These are phyloP conservation scores for Vandiemenella viatica DNA, from an alignment of 2,888 invertebrate genomes.

Conservation along the genomic window DNA sequence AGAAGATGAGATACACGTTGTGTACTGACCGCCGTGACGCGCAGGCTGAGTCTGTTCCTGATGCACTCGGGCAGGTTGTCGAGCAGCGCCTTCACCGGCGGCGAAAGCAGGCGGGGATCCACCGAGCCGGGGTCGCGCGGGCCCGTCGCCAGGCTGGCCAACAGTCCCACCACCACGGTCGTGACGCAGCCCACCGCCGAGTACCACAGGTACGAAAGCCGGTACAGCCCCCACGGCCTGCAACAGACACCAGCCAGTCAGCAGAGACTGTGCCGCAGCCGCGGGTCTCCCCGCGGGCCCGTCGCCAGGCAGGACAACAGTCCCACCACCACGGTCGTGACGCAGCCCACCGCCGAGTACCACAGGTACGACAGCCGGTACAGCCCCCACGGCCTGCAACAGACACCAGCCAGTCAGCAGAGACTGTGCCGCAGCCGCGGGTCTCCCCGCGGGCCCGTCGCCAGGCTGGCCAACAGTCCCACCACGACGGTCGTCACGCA, in stretches of 20 bases:
- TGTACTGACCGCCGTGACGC: slow-evolving; percentile 16
- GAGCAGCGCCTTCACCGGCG: slow-evolving; percentile 40
- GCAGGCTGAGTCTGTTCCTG: slow-evolving; percentile 18
- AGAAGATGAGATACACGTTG: no score
- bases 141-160: slow-evolving; percentile 54
- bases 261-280: no score
- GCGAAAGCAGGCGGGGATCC: slow-evolving; percentile 51
- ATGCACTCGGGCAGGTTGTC: slow-evolving; percentile 17
- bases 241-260: no score
- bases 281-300: slow-evolving; percentile 45
- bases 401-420: no score
- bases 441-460: no score
- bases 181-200: slow-evolving; percentile 62
- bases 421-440: no score
- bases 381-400: slow-evolving; percentile 25
- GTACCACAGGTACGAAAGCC: slow-evolving; percentile 83
- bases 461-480: no score
- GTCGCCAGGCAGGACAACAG: slow-evolving; percentile 53
- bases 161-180: slow-evolving; percentile 55
- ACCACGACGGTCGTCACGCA: no score
- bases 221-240: slow-evolving; percentile 35
- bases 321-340: slow-evolving; percentile 57
- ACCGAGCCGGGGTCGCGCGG: slow-evolving; percentile 43
- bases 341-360: slow-evolving; percentile 72
- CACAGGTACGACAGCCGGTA: slow-evolving; percentile 77